Percentiles rank a stretch among this genome's conserved stretches.
phyloP scores from a whole-genome alignment of 2,888 invertebrate genomes.

The Galerucella pusilla region DNA sequence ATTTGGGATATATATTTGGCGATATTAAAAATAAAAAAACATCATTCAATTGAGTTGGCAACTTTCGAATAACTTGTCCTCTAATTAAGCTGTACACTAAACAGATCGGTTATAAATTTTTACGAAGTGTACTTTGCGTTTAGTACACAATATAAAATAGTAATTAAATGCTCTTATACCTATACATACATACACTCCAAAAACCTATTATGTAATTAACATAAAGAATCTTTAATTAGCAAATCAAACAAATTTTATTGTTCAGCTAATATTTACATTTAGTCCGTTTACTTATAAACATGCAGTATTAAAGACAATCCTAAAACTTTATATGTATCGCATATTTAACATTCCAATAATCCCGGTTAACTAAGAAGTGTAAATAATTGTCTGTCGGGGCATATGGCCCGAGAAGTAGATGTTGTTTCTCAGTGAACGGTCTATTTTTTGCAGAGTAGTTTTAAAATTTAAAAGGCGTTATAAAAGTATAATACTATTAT shows the following conservation, averaged over 20 bases:
- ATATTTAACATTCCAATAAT: background rate
- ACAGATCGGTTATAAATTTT: constrained; percentile 16
- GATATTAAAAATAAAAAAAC: no score
- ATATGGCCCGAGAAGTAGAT: no score
- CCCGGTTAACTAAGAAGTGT: no score
- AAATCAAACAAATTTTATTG: constrained; percentile 32
- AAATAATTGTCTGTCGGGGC: no score
- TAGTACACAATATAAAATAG: constrained; percentile 17
- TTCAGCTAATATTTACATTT: constrained; percentile 28
- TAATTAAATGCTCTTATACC: constrained; percentile 21
- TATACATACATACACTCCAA: constrained; percentile 12
- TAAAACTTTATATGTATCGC: constrained; percentile 16
- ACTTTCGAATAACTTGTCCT: background rate
- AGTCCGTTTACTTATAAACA: constrained; percentile 15
- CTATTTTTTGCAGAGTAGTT: no score
- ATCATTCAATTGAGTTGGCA: background rate
- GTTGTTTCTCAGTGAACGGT: no score
- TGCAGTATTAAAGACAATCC: constrained; percentile 10
- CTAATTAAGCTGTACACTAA: background rate
- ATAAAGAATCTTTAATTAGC: constrained; percentile 32
- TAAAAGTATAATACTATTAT: no score
- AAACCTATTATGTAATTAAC: constrained; percentile 27
- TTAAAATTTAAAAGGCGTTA: no score
- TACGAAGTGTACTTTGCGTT: constrained; percentile 17
- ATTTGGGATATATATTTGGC: no score